phyloP scores from a whole-genome alignment of 2,113 vertebrate species.

The Conger conger region DNA sequence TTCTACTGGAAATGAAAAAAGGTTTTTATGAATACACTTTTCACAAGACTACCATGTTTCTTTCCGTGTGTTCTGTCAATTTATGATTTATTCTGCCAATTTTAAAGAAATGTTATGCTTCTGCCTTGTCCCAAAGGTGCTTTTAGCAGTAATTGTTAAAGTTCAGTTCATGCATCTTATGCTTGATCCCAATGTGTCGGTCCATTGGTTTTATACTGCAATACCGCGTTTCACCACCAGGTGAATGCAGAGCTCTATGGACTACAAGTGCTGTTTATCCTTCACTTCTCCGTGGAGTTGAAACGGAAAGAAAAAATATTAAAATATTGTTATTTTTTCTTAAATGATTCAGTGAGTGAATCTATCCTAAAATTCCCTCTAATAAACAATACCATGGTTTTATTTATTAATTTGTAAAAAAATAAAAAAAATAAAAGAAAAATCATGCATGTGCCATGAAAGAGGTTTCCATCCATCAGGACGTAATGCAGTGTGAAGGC shows the following conservation, averaged over 20 bases:
- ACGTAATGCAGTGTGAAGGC: background rate
- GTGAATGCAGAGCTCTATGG: slow-evolving; percentile 8
- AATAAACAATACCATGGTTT: background rate
- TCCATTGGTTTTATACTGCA: background rate
- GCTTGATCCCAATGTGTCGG: background rate
- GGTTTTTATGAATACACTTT: background rate
- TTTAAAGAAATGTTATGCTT: background rate
- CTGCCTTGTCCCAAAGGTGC: background rate
- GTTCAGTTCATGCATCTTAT: background rate
- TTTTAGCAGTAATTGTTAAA: background rate
- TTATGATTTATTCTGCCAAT: background rate
- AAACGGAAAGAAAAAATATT: background rate
- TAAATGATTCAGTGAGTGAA: background rate
- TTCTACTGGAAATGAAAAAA: background rate
- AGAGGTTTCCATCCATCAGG: background rate
- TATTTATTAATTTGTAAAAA: background rate
- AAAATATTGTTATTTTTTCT: background rate
- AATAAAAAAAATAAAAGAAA: too few species aligned
- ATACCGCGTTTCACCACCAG: slow-evolving; percentile 17
- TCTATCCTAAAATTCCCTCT: background rate
- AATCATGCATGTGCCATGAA: background rate
- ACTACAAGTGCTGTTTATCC: background rate
- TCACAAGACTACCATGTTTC: background rate
- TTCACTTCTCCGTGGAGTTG: background rate
- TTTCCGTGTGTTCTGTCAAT: background rate